Evolutionary conservation across 2,113 vertebrate genomes (phyloP), one percentile per base, ranked within the genome.

Genomic region (Sciurus niger): DNA sequence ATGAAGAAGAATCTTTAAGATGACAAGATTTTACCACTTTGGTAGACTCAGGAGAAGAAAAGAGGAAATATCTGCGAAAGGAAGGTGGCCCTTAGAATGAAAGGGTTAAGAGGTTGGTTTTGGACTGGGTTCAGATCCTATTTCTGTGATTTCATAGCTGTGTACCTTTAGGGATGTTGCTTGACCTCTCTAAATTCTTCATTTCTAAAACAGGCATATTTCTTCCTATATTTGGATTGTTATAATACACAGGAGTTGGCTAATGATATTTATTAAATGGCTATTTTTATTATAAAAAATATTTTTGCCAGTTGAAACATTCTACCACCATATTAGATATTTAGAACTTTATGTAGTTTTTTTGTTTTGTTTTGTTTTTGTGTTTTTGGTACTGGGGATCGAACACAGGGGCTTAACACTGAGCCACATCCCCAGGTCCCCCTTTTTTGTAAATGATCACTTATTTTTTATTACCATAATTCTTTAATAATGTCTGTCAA

Each of bases 221-320:
- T 78, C 94, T 90, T 79, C 3, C 37, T 92, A 80, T 30, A 37
- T 95, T 77, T 84, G 22, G n/a, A 78, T 51, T 80, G 8, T 92
- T 93, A 22, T 51, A 70, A 68, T 53, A 89, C 17, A 73, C 6
- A 93, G 34, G 72, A 76, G 58, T 70, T 82, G 85, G 53, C 13
- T 68, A 22, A 51, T 82, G 34, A 7, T 85, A 86, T 73, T 92
- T 86, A 83, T 16, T 89, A 80, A 93, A 87, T 40, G 79, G 51
- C 30, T 76, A 63, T 88, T 96, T 96, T 92, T 85, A 40, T 89
- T 82, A 88, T 90, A 74, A 90, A 87, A 63, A 22, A 70, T 89
- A 74, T 92, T 90, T 98, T 96, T 89, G 4, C 72, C n/a, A 65
- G 12, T 30, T 95, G 67, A 94, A 94, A 94, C 8, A 53, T 67